Evolutionary conservation across 1,140 invertebrate genomes (phyloP).

Genomic region (Tribolium castaneum): DNA sequence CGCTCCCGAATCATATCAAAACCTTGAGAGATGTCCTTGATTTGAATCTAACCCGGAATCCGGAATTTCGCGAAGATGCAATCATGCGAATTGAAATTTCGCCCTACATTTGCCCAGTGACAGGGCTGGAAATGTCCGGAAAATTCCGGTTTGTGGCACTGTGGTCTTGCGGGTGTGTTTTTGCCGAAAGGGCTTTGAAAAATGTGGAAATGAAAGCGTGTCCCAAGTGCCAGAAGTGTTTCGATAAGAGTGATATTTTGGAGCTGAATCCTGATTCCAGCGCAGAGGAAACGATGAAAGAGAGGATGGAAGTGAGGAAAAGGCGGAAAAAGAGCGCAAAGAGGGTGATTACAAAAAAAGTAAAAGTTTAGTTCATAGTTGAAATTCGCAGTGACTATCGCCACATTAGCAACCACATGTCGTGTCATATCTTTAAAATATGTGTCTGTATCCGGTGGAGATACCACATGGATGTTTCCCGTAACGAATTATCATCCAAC

Average conservation of each 20-base stretch:
- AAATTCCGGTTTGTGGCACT: slow-evolving; percentile 92
- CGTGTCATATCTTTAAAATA: slow-evolving; percentile 41
- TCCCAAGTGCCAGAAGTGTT: slow-evolving; percentile 84
- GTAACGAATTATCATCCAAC: slow-evolving; percentile 6
- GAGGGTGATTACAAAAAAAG: not conserved
- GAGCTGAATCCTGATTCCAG: slow-evolving; percentile 87
- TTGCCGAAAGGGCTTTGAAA: slow-evolving; percentile 95
- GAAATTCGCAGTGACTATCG: slow-evolving; percentile 59
- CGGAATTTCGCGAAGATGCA: slow-evolving; percentile 77
- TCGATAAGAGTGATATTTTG: slow-evolving; percentile 83
- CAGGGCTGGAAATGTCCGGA: slow-evolving; percentile 97
- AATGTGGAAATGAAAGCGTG: slow-evolving; percentile 84
- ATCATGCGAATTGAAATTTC: slow-evolving; percentile 88
- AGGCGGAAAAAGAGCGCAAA: slow-evolving; percentile 74
- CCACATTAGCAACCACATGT: slow-evolving; percentile 38
- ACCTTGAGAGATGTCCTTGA: slow-evolving; percentile 92
- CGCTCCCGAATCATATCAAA: slow-evolving; percentile 85
- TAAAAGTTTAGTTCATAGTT: not conserved
- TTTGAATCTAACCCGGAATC: slow-evolving; percentile 88
- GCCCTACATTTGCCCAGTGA: slow-evolving; percentile 94
- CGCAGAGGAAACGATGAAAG: slow-evolving; percentile 76
- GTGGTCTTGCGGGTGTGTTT: slow-evolving; percentile 96
- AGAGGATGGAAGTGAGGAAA: slow-evolving; percentile 73
- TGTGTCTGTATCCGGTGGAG: slow-evolving; percentile 42
- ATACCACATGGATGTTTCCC: slow-evolving; percentile 41